Conservation (phyloP, 2,888 invertebrate species). For the Chouioia cunea region DNA sequence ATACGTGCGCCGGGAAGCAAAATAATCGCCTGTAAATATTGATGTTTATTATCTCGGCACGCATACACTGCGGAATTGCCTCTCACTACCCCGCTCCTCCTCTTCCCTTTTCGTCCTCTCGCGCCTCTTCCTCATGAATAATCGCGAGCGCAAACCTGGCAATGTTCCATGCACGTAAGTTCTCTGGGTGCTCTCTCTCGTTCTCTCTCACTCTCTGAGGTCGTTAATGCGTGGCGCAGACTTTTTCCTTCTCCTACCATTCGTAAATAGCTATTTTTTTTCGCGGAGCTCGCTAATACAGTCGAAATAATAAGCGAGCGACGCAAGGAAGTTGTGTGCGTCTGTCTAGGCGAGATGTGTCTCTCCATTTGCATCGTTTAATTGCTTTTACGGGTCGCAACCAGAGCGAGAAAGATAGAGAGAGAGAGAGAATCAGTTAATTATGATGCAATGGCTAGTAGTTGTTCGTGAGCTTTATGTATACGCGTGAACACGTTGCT, state of each 20-base stretch:
- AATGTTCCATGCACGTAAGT: slow-evolving; percentile 34
- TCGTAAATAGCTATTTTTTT: neutral
- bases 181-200: too few species aligned
- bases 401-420: too few species aligned
- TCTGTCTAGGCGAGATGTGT: slow-evolving; percentile 4
- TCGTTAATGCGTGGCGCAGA: slow-evolving; percentile 20
- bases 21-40: slow-evolving; percentile 43
- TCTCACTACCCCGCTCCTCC: too few species aligned
- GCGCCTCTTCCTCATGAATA: slow-evolving; percentile 24
- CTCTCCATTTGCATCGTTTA: slow-evolving; percentile 38
- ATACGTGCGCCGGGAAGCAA: slow-evolving; percentile 15
- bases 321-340: neutral
- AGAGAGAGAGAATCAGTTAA: slow-evolving; percentile 9
- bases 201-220: slow-evolving; percentile 2
- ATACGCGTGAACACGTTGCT: neutral
- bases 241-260: neutral
- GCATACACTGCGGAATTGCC: neutral
- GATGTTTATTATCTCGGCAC: slow-evolving; percentile 33
- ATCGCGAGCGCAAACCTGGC: slow-evolving; percentile 25
- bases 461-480: slow-evolving; percentile 14
- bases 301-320: slow-evolving; percentile 27
- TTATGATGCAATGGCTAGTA: slow-evolving; percentile 19
- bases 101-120: too few species aligned
- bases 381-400: slow-evolving; percentile 27
- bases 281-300: slow-evolving; percentile 21